Percentiles rank a stretch among this genome's conserved stretches.
Evolutionary conservation across 2,113 vertebrate genomes (phyloP).

Genomic region (Syrrhaptes paradoxus): DNA sequence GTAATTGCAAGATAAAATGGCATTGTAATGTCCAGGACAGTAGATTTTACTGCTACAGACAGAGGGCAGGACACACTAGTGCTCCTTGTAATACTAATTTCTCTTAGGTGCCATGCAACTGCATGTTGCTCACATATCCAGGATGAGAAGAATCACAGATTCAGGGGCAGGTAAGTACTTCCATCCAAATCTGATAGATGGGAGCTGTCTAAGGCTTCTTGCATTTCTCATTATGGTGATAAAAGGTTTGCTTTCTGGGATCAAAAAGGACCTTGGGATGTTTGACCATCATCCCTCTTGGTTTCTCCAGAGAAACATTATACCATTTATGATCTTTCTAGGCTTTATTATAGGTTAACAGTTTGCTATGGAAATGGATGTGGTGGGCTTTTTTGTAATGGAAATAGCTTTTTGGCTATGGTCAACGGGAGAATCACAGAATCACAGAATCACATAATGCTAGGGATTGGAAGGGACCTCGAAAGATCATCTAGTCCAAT

Average conservation of each 20-base stretch:
- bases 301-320: not conserved
- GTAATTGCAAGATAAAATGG: constrained; percentile 54
- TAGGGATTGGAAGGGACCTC: too few species aligned
- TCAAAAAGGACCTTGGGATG: not conserved
- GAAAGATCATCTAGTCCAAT: too few species aligned
- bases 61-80: not conserved
- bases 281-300: not conserved
- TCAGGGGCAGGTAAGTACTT: not conserved
- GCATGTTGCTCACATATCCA: not conserved
- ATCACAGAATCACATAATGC: too few species aligned
- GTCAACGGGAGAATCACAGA: not conserved
- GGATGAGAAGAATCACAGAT: not conserved
- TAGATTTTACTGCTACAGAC: constrained; percentile 6
- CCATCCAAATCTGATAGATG: not conserved
- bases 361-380: not conserved
- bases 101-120: not conserved
- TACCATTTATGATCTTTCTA: not conserved
- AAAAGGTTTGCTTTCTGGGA: not conserved
- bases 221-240: not conserved
- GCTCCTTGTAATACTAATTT: constrained; percentile 6
- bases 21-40: not conserved
- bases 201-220: not conserved
- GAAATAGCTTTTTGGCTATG: not conserved
- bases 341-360: not conserved
- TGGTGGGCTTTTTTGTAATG: not conserved